Base-by-base conservation (phyloP, 2,888 invertebrate species). In the Allacma fusca region DNA sequence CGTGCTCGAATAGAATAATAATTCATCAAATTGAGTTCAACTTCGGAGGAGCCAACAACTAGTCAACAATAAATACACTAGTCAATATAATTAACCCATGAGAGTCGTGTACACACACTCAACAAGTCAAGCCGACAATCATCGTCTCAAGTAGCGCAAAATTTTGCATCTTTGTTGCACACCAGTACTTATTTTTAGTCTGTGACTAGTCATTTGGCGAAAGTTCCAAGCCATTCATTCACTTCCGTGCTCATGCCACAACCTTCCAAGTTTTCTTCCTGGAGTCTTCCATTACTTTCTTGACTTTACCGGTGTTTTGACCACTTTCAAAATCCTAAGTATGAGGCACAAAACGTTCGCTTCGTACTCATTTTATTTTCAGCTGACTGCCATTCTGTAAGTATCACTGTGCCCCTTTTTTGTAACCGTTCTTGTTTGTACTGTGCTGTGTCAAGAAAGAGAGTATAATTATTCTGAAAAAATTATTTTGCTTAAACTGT, bases 1-100 rank as follows among this genome's bases (percentile, higher is more conserved):
- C 29, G 67, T 29, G 67, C 16, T 34, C 74, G 44, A n/a, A 26
- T 43, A 44, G 74, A 74, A 74, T 74, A 74, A 65, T 74, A 74
- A 74, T 74, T 65, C 28, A 44, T 26, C 23, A 74, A 64, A 73
- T 64, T 43, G 62, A 74, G 74, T 74, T 65, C 74, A 74, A 65
- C 74, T 72, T 57, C 19, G 16, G 29, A 59, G 59, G 29, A 57
- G 57, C 50, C 23, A 28, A 26, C 71, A 71, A 28, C 57, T 34
- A 29, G 40, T 23, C 40, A 69, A 43, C 23, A 40, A 69, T 40
- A 69, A 29, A 69, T 40, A 69, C 40, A 72, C 59, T 72, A 57
- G 72, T 72, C 72, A 59, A 50, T 69, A 23, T 62, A 62, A 62
- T 62, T 62, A 62, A 24, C 62, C 24, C 24, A 62, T 4, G 26